A percentile compares a stretch with the other conserved stretches of the same genome.
Evolutionary conservation across 2,888 invertebrate genomes (phyloP).

Genomic region (Latheticus oryzae): DNA sequence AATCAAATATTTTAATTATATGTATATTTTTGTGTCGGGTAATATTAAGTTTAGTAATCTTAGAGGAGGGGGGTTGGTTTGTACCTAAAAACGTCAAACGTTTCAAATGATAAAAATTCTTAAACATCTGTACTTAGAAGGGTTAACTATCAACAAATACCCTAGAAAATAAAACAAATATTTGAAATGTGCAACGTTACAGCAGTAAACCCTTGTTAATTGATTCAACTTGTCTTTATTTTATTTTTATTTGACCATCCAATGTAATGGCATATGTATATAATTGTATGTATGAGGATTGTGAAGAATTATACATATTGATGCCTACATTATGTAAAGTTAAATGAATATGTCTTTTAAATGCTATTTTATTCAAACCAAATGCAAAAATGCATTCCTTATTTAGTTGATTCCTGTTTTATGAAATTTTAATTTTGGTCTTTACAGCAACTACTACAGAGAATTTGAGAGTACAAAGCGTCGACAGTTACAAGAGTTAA

Average conservation of each 20-base stretch:
- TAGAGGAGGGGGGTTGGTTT: constrained; percentile 21
- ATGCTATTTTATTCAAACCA: neutral
- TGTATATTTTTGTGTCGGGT: constrained; percentile 34
- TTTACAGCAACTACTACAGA: no score
- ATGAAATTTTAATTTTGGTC: no score
- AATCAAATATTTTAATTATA: constrained; percentile 3
- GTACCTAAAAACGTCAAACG: constrained; percentile 4
- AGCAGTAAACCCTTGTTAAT: constrained; percentile 15
- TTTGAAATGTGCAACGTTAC: constrained; percentile 22
- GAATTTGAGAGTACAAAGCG: no score
- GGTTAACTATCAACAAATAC: no score
- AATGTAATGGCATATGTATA: constrained; percentile 23
- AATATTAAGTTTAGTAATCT: constrained; percentile 24
- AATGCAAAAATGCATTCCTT: neutral
- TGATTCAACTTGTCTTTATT: constrained; percentile 10
- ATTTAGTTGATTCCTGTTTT: no score
- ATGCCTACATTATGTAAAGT: constrained; percentile 23
- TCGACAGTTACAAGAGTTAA: no score
- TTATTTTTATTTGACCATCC: constrained; percentile 14
- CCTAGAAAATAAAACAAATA: no score
- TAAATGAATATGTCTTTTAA: constrained; percentile 30
- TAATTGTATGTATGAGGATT: constrained; percentile 23
- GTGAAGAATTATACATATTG: constrained; percentile 29
- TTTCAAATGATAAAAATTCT: constrained; percentile 10
- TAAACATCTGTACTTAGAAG: constrained; percentile 26